Conservation (phyloP, 2,888 invertebrate genomes). For the Platycnemis pennipes region DNA sequence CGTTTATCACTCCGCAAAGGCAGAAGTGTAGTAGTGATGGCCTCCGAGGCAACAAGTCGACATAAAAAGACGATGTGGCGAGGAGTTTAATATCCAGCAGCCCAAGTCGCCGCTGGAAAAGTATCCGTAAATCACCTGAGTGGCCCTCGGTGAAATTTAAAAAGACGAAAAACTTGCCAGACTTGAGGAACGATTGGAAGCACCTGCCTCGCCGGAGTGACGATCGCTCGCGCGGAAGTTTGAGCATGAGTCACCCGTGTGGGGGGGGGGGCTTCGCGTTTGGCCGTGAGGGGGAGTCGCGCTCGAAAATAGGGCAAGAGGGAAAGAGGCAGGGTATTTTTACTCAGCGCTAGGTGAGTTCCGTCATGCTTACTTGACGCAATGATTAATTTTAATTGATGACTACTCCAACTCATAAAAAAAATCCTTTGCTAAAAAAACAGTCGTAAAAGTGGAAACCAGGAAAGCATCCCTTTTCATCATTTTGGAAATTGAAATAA, state of each 20-base stretch:
- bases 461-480: too few relatives aligned
- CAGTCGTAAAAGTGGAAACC: too few relatives aligned
- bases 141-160: too few relatives aligned
- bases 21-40: too few relatives aligned
- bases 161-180: too few relatives aligned
- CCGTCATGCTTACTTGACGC: slow-evolving; percentile 5
- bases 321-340: not conserved
- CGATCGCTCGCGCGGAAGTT: not conserved
- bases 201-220: not conserved
- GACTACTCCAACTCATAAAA: not conserved
- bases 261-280: not conserved
- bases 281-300: not conserved
- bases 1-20: too few relatives aligned
- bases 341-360: not conserved
- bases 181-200: not conserved
- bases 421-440: not conserved
- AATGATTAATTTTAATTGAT: slow-evolving; percentile 33
- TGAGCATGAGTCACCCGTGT: not conserved
- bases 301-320: not conserved
- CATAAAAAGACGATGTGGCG: too few relatives aligned
- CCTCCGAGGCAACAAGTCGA: too few relatives aligned
- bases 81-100: too few relatives aligned
- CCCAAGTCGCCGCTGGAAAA: too few relatives aligned
- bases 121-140: too few relatives aligned
- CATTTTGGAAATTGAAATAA: too few relatives aligned